A percentile compares a stretch with the other conserved stretches of the same genome.
phyloP scores from a whole-genome alignment of 2,888 invertebrate genomes.

The Aleiodes alternator region DNA sequence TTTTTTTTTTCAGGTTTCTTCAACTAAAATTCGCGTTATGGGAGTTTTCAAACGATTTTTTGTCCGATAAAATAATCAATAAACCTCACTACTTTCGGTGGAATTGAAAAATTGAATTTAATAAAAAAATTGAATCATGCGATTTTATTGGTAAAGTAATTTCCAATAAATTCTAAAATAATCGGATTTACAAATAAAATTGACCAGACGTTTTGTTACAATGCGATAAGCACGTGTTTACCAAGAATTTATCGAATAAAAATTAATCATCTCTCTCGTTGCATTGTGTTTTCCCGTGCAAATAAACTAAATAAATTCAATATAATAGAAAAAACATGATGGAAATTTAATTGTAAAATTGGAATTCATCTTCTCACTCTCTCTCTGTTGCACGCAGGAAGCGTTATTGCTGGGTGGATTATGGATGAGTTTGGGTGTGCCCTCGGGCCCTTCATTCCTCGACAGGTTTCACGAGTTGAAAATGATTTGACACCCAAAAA shows the following conservation, averaged over 20 bases:
- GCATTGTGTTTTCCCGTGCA: too few species aligned
- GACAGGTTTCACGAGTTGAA: conserved; percentile 13
- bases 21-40: too few species aligned
- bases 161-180: too few species aligned
- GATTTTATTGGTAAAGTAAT: too few species aligned
- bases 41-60: too few species aligned
- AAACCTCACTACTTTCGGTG: too few species aligned
- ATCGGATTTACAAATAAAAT: too few species aligned
- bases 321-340: neutral
- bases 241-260: conserved; percentile 5
- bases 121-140: too few species aligned
- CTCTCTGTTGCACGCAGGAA: neutral
- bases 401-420: conserved; percentile 9
- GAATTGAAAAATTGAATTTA: too few species aligned
- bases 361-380: neutral
- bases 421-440: conserved; percentile 23
- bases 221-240: conserved; percentile 14
- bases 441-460: conserved; percentile 21
- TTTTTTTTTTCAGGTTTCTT: too few species aligned
- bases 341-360: conserved; percentile 13
- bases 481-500: conserved; percentile 16
- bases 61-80: too few species aligned
- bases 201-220: too few species aligned
- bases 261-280: neutral
- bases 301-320: neutral